Evolutionary conservation across 2,113 vertebrate genomes (phyloP), one percentile per base, ranked within the genome.

Genomic region (Vulpes lagopus): DNA sequence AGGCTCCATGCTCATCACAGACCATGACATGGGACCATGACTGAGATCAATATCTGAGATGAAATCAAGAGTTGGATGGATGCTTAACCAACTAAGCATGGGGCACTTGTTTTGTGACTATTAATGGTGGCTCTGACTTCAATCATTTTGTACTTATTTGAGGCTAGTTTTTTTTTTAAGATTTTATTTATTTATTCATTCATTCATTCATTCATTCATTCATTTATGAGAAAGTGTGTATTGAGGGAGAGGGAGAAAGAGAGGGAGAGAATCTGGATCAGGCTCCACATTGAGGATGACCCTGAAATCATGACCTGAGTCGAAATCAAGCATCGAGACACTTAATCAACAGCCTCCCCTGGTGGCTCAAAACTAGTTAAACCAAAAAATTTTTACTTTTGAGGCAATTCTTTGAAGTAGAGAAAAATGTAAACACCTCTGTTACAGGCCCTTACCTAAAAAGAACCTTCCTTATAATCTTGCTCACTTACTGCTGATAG

Each of bases 81-180:
- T 17, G 30, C 65, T 67, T 67, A 67, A 67, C 30, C 15, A 14
- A 67, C 7, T 67, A 15, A 67, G 65, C 65, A n/a, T 1, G 15
- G 65, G 30, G 16, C 30, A 17, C 57, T 19, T 65, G 71, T 65
- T 69, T 85, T 43, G 30, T 17, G 32, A 32, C 38, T 79, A 92
- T 71, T 95, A 81, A 88, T 49, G 73, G n/a, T 82, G 55, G 59
- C 65, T 88, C 27, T 22, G 67, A 57, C 43, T 81, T 80, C 12
- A 65, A 73, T 92, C 3, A 74, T 74, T 93, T 89, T 74, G 80
- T 78, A 59, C 51, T 73, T 95, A 91, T 62, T 53, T 73, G 73
- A 62, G 25, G 62, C 12, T 12, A n/a, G 14, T 71, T 55, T 38
- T 25, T n/a, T 67, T 16, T 32, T 32, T 3, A 69, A 69, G 65